Evolutionary conservation across 2,797 vertebrate species (phyloP).

Genomic region (Siniperca scherzeri): DNA sequence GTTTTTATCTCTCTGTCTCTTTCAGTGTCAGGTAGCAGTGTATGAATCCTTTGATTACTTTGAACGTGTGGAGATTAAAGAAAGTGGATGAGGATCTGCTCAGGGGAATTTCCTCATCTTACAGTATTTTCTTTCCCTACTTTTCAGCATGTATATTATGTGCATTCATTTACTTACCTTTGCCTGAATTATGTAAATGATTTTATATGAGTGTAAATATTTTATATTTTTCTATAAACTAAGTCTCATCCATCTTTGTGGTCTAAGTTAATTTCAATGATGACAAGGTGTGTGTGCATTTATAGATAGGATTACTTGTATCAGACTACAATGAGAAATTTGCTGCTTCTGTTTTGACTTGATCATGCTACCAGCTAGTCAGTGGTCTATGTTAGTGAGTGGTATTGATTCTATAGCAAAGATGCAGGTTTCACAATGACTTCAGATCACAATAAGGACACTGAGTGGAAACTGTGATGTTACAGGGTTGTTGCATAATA

Average conservation of each 20-base stretch:
- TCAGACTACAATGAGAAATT: too few relatives aligned
- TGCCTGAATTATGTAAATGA: background rate
- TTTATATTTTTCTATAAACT: constrained; percentile 50
- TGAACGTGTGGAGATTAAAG: constrained; percentile 52
- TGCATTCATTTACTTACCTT: background rate
- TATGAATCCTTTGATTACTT: constrained; percentile 78
- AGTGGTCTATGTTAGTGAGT: background rate
- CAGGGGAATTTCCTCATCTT: background rate
- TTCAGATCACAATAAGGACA: fast-evolving
- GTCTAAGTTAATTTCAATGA: background rate
- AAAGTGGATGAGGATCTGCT: constrained; percentile 35
- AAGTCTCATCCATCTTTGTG: background rate
- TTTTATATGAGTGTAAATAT: constrained; percentile 39
- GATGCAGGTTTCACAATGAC: constrained; percentile 34
- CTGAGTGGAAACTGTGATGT: constrained; percentile 63
- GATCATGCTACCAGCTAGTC: background rate
- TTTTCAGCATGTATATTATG: constrained; percentile 33
- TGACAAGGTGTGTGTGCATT: background rate
- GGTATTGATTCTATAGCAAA: background rate
- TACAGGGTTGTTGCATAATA: background rate
- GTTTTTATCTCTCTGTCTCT: constrained; percentile 20
- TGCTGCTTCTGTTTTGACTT: background rate
- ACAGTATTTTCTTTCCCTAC: fast-evolving
- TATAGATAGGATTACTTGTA: background rate
- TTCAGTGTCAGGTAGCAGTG: constrained; percentile 71